Evolutionary conservation across 2,888 invertebrate species (phyloP), one percentile per base, ranked within the genome.

Genomic region (Dasysyrphus albostriatus): DNA sequence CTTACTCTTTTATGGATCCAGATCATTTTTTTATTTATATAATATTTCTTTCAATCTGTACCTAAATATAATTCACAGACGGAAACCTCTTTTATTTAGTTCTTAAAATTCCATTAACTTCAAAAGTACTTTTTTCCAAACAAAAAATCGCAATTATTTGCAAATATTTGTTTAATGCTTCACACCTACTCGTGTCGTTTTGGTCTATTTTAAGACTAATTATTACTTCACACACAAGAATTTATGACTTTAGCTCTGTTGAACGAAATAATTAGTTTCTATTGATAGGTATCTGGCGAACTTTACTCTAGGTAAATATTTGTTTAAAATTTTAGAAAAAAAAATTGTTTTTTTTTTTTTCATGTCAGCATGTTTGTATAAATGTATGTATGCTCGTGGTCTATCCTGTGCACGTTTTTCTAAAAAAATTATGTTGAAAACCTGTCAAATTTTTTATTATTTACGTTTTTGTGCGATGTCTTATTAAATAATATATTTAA

Each of bases 121-220:
- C 6, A 44, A n/a, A 81, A 75, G 59, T 51, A 24, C 5, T 24
- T 37, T 34, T 12, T 42, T 61, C 7, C 24, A 29, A 42, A 44
- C n/a, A 29, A 47, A n/a, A 44, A 65, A 56, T 0, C 10, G 16
- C 34, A 58, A 67, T 19, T 61, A 16, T 19, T 65, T 44, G 75
- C 70, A 59, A 63, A 69, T 74, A 37, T 69, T 77, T 82, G 69
- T 58, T 85, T 59, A 63, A 47, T 77, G 47, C 29, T 51, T 54
- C 6, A 65, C 85, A 65, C 85, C 85, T 77, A 87, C 76, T 47
- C 73, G 61, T 24, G 14, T 16, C 10, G 47, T 70, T 16, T 34
- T 42, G 0, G 16, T 24, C 32, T 74, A 82, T 78, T 78, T 87
- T 77, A 59, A 82, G 47, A 49, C 12, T 9, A 81, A 76, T 61